Evolutionary conservation across 2,797 vertebrate species (phyloP).

Genomic region (Coregonus suidteri): DNA sequence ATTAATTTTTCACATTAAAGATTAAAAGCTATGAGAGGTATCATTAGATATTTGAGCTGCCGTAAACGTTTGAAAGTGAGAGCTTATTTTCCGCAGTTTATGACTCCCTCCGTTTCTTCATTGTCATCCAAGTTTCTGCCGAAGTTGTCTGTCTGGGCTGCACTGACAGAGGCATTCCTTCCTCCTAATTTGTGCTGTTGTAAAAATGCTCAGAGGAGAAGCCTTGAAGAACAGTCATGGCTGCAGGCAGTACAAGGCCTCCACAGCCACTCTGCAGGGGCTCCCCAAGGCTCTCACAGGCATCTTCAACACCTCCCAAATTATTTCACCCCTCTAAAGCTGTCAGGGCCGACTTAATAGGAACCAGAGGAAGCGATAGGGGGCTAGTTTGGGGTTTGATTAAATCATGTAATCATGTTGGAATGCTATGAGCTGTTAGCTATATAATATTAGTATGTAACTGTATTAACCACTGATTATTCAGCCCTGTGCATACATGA

Average conservation of each 20-base stretch:
- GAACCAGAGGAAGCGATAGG: not conserved
- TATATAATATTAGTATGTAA: conserved; percentile 29
- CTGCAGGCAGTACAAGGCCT: conserved; percentile 63
- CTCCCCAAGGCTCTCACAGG: conserved; percentile 52
- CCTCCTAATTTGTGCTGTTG: conserved; percentile 69
- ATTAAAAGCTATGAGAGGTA: conserved; percentile 78
- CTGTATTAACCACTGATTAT: conserved; percentile 40
- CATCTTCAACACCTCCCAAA: conserved; percentile 30
- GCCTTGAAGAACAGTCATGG: conserved; percentile 67
- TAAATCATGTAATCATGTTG: conserved; percentile 15
- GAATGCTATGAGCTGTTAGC: not conserved
- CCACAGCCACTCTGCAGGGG: conserved; percentile 59
- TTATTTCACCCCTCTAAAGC: conserved; percentile 64
- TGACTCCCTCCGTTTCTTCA: conserved; percentile 61
- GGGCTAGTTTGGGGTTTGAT: conserved; percentile 1
- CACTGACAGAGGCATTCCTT: conserved; percentile 50
- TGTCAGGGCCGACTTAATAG: conserved; percentile 51
- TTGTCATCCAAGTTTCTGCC: conserved; percentile 52
- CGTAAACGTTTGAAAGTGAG: conserved; percentile 71
- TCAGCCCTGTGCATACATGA: conserved; percentile 47
- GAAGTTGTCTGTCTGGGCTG: not conserved
- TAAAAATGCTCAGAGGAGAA: conserved; percentile 60
- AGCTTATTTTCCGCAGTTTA: conserved; percentile 66
- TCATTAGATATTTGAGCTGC: conserved; percentile 72
- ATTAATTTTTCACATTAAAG: conserved; percentile 84